Conservation (phyloP, 2,888 invertebrate species). For the Cinara cedri region DNA sequence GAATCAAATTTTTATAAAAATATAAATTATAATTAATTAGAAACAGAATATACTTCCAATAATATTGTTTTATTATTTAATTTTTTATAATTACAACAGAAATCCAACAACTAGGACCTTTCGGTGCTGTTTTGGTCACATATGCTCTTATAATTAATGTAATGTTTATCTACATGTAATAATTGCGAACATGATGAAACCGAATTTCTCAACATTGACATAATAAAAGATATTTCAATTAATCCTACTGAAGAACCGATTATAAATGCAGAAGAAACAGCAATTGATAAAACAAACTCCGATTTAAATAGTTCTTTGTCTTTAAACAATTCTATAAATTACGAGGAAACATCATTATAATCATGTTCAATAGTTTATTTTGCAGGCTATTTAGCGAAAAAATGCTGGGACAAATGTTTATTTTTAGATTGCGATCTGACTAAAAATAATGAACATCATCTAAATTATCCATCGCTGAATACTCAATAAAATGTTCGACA, state of each 20-base stretch:
- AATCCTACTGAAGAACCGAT: neutral
- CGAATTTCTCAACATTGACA: neutral
- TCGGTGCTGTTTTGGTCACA: no score
- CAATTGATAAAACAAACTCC: neutral
- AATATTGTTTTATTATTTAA: no score
- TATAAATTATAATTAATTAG: no score
- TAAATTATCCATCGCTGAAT: neutral
- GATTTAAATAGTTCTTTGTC: neutral
- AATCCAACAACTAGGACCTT: no score
- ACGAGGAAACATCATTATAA: neutral
- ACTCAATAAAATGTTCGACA: neutral
- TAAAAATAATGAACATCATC: neutral
- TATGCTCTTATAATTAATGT: neutral
- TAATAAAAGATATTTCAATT: neutral
- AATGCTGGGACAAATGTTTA: neutral
- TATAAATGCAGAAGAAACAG: neutral
- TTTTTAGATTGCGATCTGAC: neutral
- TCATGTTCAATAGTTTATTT: neutral
- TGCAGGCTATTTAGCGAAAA: neutral
- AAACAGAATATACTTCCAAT: no score
- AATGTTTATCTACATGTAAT: neutral
- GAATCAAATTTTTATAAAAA: no score
- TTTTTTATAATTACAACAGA: no score
- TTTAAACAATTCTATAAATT: neutral
- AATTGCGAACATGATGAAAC: neutral